Base-by-base conservation (phyloP, 2,113 vertebrate species). In the Misgurnus mizolepis region DNA sequence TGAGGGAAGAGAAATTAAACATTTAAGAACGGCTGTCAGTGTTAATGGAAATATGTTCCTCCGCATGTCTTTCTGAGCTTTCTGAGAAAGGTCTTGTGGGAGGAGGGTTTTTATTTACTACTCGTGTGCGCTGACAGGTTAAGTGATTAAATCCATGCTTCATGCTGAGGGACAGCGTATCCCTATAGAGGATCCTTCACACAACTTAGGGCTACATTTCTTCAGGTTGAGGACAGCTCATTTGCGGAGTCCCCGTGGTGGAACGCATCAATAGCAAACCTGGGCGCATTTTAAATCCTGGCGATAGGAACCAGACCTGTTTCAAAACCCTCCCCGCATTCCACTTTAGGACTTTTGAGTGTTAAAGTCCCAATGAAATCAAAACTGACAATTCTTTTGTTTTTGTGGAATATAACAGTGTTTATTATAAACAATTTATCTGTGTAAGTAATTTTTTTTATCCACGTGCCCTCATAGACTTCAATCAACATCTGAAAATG, bases 1-100 rank as follows among this genome's bases (percentile, higher is more conserved):
- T 86, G 41, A 65, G 76, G 56, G 47, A 45, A 39, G 75, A 39
- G 79, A 87, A 0, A 84, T 69, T 83, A 82, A 86, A 70, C 76
- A 86, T 88, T 84, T 89, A 81, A 85, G 83, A 85, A 81, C 78
- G 60, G 88, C 90, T 85, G 81, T 88, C 81, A 91, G 80, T 64
- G 83, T 53, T 85, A 89, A 89, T 89, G 81, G 76, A 76, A 67
- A 82, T 61, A 75, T 82, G 65, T 50, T 72, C 41, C 67, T 53
- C 50, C 3, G n/a, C 0, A 0, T 50, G 49, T 76, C 40, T 66
- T 34, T 78, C 12, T 11, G 14, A 60, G 9, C 56, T 18, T 14
- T 56, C 22, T 0, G 55, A 18, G 75, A 61, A 56, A 18, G 27
- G 61, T 49, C 55, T 64, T 81, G 40, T 75, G 55, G 47, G 60